Conservation (phyloP, 2,888 invertebrate genomes). For the Acanthococcus lagerstroemiae region DNA sequence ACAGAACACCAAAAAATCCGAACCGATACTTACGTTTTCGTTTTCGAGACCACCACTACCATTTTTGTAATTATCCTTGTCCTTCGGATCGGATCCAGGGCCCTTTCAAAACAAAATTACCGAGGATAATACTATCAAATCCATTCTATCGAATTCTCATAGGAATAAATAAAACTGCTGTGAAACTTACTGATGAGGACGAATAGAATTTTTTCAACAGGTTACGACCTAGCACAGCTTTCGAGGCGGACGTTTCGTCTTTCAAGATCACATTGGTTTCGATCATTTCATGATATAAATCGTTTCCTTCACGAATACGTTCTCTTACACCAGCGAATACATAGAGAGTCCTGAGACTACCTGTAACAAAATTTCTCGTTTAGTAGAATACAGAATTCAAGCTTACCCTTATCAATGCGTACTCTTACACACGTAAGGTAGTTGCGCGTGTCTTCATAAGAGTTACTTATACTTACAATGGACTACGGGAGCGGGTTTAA, state of each 20-base stretch:
- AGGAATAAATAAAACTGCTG: background rate
- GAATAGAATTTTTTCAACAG: background rate
- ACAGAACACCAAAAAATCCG: background rate
- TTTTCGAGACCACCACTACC: background rate
- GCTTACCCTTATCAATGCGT: too few species aligned
- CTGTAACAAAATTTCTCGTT: too few species aligned
- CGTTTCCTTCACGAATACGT: background rate
- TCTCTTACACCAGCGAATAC: background rate
- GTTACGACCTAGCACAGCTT: background rate
- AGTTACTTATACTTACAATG: too few species aligned
- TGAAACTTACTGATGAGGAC: background rate
- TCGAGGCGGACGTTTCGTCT: background rate
- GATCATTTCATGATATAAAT: background rate
- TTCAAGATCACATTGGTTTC: background rate
- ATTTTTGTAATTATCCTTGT: background rate
- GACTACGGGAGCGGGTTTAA: too few species aligned
- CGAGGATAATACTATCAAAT: background rate
- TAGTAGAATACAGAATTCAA: too few species aligned
- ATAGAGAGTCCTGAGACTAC: too few species aligned
- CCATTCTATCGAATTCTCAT: slow-evolving; percentile 4
- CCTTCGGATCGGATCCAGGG: background rate
- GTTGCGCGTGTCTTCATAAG: too few species aligned
- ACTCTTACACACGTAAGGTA: too few species aligned
- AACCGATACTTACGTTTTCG: background rate
- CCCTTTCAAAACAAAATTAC: slow-evolving; percentile 5